Evolutionary conservation across 2,797 vertebrate species (phyloP).

Genomic region (Discoglossus pictus): DNA sequence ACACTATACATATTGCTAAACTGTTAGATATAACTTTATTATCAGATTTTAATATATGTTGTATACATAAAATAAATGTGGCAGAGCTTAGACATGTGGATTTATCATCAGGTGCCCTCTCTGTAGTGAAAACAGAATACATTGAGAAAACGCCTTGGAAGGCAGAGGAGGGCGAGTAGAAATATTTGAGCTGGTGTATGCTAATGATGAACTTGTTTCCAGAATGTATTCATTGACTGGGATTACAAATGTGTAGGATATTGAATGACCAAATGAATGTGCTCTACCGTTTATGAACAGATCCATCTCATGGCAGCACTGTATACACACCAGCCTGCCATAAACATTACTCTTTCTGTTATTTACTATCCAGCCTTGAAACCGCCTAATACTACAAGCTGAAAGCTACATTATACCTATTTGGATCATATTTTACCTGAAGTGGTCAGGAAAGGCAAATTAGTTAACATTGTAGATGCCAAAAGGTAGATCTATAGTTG

Average conservation of each 20-base stretch:
- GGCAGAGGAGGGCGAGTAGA: neutral
- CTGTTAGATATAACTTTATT: conserved; percentile 43
- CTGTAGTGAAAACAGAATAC: conserved; percentile 14
- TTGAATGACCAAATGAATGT: too few species aligned
- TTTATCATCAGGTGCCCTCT: conserved; percentile 28
- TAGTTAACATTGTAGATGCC: conserved; percentile 12
- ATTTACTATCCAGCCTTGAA: neutral
- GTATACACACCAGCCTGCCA: too few species aligned
- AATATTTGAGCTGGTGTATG: conserved; percentile 26
- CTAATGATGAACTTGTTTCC: conserved; percentile 20
- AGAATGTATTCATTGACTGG: conserved; percentile 37
- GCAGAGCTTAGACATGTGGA: conserved; percentile 32
- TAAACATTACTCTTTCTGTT: neutral
- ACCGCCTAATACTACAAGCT: neutral
- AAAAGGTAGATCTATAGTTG: conserved; percentile 1
- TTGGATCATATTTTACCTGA: conserved; percentile 17
- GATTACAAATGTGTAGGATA: conserved; percentile 32
- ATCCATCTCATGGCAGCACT: too few species aligned
- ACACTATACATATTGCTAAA: conserved; percentile 46
- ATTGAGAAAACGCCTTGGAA: conserved; percentile 3
- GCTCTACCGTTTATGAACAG: too few species aligned
- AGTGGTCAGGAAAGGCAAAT: neutral
- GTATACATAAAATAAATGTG: conserved; percentile 49
- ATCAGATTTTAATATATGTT: conserved; percentile 28
- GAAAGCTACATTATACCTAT: conserved; percentile 18